Base-by-base conservation (phyloP, 2,113 vertebrate species). In the Ophthalmotilapia sp. region DNA sequence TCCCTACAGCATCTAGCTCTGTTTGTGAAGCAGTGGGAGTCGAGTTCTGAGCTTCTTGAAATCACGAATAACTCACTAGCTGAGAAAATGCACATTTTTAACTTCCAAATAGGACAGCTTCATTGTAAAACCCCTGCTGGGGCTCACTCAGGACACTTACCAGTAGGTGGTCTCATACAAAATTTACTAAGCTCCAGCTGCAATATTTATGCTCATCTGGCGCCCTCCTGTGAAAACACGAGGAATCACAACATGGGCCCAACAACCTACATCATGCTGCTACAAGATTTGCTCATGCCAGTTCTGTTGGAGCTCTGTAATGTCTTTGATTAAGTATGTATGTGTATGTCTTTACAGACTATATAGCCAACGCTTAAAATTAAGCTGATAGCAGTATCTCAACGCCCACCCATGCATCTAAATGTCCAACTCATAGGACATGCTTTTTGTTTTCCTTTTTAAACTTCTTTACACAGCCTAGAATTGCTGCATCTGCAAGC, bases 171-270 rank as follows among this genome's bases (percentile, higher is more conserved):
- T 88, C 84, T 88, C 55, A 80, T 90, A 21, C n/a, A 73, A 75
- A 55, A 90, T 88, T 81, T 29, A 88, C 51, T 7, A 9, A 19
- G 11, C 38, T 8, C 80, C 81, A 79, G 40, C 11, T 5, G 0
- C 17, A 7, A 4, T 29, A 86, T 87, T 84, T 80, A 17, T 92
- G 73, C 55, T 86, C 79, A 55, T 83, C 5, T 89, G 65, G 81
- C 85, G 79, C 95, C 92, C 82, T 53, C 93, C 55, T 75, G 85
- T 94, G 96, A 36, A 7, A 6, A 40, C 8, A 53, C 2, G 21
- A 2, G 36, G 49, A 38, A 84, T 84, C 21, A 58, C 85, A 75
- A 13, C 42, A 11, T 62, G 80, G 11, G 56, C 19, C 26, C 9
- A 4, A 11, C 79, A 26, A 82, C 13, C 3, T 9, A 14, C 81